phyloP scores from a whole-genome alignment of 2,888 invertebrate species.

The Dimorphilus gyrociliatus region DNA sequence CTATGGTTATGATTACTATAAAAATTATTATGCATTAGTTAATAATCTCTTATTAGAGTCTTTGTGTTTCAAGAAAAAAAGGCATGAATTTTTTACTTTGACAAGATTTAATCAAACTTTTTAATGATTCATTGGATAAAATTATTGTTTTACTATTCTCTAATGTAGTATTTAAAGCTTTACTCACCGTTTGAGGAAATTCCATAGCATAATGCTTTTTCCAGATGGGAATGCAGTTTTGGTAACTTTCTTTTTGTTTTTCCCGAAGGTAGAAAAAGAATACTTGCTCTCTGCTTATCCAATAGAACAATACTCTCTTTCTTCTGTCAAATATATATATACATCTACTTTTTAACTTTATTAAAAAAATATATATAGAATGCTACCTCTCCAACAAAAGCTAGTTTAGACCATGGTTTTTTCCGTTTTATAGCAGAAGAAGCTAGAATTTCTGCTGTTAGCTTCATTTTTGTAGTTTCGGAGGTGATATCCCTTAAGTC shows the following conservation, averaged over 20 bases:
- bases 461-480: slow-evolving; percentile 16
- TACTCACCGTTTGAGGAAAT: slow-evolving; percentile 21
- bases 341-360: neutral
- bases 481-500: neutral
- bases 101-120: neutral
- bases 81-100: neutral
- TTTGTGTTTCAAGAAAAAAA: neutral
- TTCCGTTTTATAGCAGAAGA: slow-evolving; percentile 28
- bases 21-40: too few relatives aligned
- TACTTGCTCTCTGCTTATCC: slow-evolving; percentile 20
- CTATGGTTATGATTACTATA: too few relatives aligned
- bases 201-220: slow-evolving; percentile 14
- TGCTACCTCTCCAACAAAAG: slow-evolving; percentile 32
- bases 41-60: neutral
- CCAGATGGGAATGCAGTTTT: slow-evolving; percentile 21
- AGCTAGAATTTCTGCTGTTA: slow-evolving; percentile 26
- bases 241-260: slow-evolving; percentile 25
- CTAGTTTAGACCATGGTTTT: slow-evolving; percentile 29
- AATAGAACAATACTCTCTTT: slow-evolving; percentile 24
- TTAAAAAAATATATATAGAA: too few relatives aligned
- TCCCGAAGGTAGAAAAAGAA: slow-evolving; percentile 30
- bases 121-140: neutral
- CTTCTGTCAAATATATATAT: slow-evolving; percentile 13
- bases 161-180: neutral
- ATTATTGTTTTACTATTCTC: neutral